Evolutionary conservation across 1,140 invertebrate species (phyloP).

Genomic region (Macrobrachium nipponense): DNA sequence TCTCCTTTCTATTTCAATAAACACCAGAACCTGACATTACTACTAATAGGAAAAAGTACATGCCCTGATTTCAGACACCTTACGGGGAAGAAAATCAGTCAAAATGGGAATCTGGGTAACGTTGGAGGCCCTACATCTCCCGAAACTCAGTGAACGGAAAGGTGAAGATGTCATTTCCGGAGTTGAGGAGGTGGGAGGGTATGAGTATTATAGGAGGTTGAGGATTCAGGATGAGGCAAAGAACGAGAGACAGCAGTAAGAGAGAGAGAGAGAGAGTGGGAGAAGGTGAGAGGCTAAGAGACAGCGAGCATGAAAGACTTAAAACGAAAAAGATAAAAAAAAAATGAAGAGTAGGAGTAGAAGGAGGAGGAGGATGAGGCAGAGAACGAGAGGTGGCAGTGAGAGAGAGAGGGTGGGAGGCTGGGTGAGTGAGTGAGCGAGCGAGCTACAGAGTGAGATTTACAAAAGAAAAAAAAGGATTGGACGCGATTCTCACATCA

Average conservation of each 20-base stretch:
- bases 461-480: background rate
- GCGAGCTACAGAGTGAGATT: background rate
- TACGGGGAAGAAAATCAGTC: too few species aligned
- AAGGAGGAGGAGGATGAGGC: background rate
- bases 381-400: background rate
- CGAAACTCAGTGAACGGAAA: background rate
- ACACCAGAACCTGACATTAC: too few species aligned
- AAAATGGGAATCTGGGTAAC: too few species aligned
- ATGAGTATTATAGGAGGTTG: background rate
- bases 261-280: constrained; percentile 22
- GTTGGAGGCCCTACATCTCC: too few species aligned
- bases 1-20: too few species aligned
- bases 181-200: constrained; percentile 1
- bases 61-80: too few species aligned
- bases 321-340: background rate
- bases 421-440: background rate
- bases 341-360: background rate
- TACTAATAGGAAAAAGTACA: too few species aligned
- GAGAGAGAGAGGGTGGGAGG: constrained; percentile 17
- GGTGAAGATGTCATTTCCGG: constrained; percentile 32
- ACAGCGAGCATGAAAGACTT: background rate
- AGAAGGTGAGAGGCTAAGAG: constrained; percentile 19
- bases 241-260: background rate
- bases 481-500: background rate
- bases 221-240: background rate